Conservation (phyloP, 2,888 invertebrate species). For the Cactoblastis cactorum region DNA sequence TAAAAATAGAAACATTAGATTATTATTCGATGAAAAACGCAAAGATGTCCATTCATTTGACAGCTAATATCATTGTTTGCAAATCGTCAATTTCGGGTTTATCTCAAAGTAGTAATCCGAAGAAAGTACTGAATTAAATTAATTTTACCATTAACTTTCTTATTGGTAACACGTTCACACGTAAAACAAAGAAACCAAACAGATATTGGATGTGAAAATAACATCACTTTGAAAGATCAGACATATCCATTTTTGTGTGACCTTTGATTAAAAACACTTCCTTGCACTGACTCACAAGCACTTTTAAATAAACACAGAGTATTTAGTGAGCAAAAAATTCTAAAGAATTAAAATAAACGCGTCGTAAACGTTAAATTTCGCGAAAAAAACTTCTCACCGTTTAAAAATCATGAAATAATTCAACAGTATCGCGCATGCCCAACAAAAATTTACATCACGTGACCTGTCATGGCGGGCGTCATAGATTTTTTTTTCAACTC, state of each 20-base stretch:
- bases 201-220: constrained; percentile 51
- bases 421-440: constrained; percentile 71
- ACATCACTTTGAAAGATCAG: constrained; percentile 29
- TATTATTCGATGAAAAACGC: constrained; percentile 4
- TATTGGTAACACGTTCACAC: constrained; percentile 26
- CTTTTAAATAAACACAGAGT: constrained; percentile 33
- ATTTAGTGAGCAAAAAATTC: constrained; percentile 30
- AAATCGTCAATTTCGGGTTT: constrained; percentile 11
- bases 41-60: constrained; percentile 8
- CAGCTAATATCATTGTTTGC: constrained; percentile 7
- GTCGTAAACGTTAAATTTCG: constrained; percentile 39
- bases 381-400: constrained; percentile 53
- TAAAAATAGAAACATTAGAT: constrained; percentile 4
- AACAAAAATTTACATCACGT: constrained; percentile 78
- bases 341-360: constrained; percentile 32
- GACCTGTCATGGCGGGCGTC: constrained; percentile 80
- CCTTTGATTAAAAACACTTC: constrained; percentile 61
- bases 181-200: constrained; percentile 44
- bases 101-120: constrained; percentile 1
- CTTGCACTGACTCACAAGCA: constrained; percentile 48
- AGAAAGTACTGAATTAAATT: constrained; percentile 16
- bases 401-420: constrained; percentile 69
- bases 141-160: constrained; percentile 13
- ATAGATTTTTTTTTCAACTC: constrained; percentile 21
- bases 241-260: constrained; percentile 63